Conservation (phyloP, 2,888 invertebrate genomes). For the Meghimatium bilineatum region DNA sequence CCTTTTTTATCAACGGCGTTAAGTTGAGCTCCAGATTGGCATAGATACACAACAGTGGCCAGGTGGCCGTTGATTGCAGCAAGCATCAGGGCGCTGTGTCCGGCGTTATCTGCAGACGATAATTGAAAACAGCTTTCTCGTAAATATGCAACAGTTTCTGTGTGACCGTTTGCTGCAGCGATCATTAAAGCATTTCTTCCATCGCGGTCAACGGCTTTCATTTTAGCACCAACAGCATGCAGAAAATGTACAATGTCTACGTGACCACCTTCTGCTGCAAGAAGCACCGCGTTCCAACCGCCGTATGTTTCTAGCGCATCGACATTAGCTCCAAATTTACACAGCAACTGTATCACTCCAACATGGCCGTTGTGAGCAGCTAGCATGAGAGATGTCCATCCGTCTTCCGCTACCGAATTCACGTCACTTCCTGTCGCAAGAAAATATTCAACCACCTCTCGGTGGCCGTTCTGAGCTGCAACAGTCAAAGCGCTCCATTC, state of each 20-base stretch:
- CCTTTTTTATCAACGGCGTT: background rate
- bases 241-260: slow-evolving; percentile 12
- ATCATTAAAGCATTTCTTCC: slow-evolving; percentile 18
- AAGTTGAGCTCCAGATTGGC: background rate
- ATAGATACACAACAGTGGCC: background rate
- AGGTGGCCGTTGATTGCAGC: slow-evolving; percentile 6
- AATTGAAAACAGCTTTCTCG: background rate
- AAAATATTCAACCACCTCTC: background rate
- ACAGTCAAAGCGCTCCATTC: slow-evolving; percentile 13
- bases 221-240: background rate
- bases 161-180: slow-evolving; percentile 2
- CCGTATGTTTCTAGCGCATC: background rate
- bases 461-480: slow-evolving; percentile 26
- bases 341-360: background rate
- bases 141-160: background rate
- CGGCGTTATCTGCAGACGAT: background rate
- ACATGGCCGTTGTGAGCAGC: slow-evolving; percentile 15
- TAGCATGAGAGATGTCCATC: slow-evolving; percentile 4
- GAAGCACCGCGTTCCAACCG: slow-evolving; percentile 12
- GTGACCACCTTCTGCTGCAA: slow-evolving; percentile 12
- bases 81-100: background rate
- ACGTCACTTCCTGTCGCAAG: background rate
- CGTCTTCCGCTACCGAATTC: background rate
- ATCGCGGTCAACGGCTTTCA: background rate
- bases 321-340: background rate